Evolutionary conservation across 2,113 vertebrate species (phyloP).

Genomic region (Sigmodon hispidus): DNA sequence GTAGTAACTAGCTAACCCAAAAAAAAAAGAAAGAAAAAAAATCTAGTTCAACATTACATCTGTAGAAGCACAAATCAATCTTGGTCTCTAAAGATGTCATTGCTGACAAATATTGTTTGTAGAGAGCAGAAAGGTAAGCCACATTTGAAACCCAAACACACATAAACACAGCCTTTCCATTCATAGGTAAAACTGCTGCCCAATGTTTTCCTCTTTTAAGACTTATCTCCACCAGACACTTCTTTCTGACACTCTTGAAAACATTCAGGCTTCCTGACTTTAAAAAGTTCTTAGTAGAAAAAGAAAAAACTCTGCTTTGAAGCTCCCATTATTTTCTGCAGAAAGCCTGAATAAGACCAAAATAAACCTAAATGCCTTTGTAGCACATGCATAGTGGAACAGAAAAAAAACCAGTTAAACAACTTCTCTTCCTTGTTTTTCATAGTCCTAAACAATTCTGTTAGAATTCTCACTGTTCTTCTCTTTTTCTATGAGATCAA

Average conservation of each 20-base stretch:
- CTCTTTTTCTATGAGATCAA: neutral
- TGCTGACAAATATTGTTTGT: constrained; percentile 37
- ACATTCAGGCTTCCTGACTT: neutral
- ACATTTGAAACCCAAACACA: constrained; percentile 23
- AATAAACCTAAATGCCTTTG: neutral
- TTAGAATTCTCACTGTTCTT: neutral
- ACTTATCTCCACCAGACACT: neutral
- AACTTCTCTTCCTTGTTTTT: neutral
- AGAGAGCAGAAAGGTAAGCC: neutral
- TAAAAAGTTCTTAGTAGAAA: constrained; percentile 14
- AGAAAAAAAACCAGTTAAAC: constrained; percentile 15
- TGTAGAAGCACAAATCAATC: constrained; percentile 37
- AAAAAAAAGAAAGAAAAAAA: neutral
- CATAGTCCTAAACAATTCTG: neutral
- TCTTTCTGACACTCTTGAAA: neutral
- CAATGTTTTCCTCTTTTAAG: constrained; percentile 24
- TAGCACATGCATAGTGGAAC: neutral
- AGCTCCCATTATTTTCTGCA: constrained; percentile 31
- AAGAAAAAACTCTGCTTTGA: neutral
- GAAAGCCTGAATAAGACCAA: neutral
- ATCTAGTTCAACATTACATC: constrained; percentile 11
- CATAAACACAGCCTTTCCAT: neutral
- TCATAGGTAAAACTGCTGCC: neutral
- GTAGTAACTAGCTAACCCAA: constrained; percentile 2
- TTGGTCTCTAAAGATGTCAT: constrained; percentile 20